A percentile compares a stretch with the other conserved stretches of the same genome.
phyloP scores from a whole-genome alignment of 2,888 invertebrate genomes.

The Drosophila anomalata region DNA sequence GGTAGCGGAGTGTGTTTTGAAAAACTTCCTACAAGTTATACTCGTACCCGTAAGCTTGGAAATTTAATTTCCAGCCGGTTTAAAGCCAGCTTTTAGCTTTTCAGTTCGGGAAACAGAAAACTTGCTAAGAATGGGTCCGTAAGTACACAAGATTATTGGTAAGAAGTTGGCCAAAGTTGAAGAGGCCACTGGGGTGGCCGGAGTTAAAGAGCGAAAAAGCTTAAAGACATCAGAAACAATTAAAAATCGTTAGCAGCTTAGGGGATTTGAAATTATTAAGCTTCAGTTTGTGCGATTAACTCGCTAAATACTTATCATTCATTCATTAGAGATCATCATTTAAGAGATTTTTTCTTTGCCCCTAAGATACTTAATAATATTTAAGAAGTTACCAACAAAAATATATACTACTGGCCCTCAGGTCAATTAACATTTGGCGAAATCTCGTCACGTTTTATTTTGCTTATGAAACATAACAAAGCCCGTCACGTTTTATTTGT shows the following conservation, averaged over 20 bases:
- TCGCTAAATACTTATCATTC: too few species aligned
- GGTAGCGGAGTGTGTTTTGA: slow-evolving; percentile 15
- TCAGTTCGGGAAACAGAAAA: slow-evolving; percentile 11
- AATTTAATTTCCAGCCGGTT: slow-evolving; percentile 28
- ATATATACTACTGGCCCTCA: slow-evolving; percentile 7
- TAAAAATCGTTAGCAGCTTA: not conserved
- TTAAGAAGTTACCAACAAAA: slow-evolving; percentile 1
- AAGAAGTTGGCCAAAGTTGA: slow-evolving; percentile 40
- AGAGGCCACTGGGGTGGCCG: not conserved
- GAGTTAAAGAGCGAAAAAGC: not conserved
- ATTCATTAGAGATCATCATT: too few species aligned
- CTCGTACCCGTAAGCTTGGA: slow-evolving; percentile 31
- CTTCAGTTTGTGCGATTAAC: not conserved
- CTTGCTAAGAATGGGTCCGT: slow-evolving; percentile 22
- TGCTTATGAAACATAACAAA: slow-evolving; percentile 40
- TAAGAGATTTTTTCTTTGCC: not conserved
- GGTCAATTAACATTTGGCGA: slow-evolving; percentile 24
- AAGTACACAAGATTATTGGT: slow-evolving; percentile 40
- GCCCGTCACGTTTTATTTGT: slow-evolving; percentile 46
- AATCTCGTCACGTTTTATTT: slow-evolving; percentile 38
- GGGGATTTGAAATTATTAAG: not conserved
- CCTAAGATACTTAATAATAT: not conserved
- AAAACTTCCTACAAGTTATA: slow-evolving; percentile 12
- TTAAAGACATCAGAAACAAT: not conserved
- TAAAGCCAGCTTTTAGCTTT: slow-evolving; percentile 28